These are phyloP conservation scores for Balaenoptera acutorostrata DNA, from an alignment of 2,113 vertebrate genomes.

Conservation along the genomic window DNA sequence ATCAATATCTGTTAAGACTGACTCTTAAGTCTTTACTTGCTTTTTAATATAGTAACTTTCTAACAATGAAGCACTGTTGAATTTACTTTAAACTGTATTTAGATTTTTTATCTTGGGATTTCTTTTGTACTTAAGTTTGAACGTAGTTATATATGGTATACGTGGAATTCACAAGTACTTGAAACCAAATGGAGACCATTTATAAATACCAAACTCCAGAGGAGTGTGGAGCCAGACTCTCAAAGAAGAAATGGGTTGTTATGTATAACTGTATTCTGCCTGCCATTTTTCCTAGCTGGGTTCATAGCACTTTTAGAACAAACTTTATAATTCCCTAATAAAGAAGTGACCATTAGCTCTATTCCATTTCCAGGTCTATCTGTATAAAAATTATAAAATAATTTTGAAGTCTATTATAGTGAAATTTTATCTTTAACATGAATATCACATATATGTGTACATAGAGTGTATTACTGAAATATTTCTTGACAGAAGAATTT, in stretches of 20 bases:
- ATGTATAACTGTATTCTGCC: background rate
- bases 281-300: background rate
- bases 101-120: conserved; percentile 36
- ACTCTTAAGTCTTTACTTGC: background rate
- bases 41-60: conserved; percentile 24
- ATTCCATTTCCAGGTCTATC: background rate
- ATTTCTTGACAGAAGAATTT: background rate
- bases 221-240: background rate
- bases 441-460: background rate
- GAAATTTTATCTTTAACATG: conserved; percentile 18
- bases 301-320: conserved; percentile 16
- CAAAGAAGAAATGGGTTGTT: background rate
- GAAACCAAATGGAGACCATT: conserved; percentile 40
- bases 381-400: conserved; percentile 14
- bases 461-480: background rate
- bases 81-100: conserved; percentile 44
- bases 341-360: background rate
- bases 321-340: background rate
- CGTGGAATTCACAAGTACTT: conserved; percentile 34
- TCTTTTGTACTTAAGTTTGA: conserved; percentile 44
- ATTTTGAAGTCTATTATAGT: background rate
- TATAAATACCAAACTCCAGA: conserved; percentile 16
- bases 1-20: background rate
- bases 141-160: background rate
- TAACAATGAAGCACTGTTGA: conserved; percentile 8